Base-by-base conservation (phyloP, 2,888 invertebrate genomes). In the Chrysolina americana region DNA sequence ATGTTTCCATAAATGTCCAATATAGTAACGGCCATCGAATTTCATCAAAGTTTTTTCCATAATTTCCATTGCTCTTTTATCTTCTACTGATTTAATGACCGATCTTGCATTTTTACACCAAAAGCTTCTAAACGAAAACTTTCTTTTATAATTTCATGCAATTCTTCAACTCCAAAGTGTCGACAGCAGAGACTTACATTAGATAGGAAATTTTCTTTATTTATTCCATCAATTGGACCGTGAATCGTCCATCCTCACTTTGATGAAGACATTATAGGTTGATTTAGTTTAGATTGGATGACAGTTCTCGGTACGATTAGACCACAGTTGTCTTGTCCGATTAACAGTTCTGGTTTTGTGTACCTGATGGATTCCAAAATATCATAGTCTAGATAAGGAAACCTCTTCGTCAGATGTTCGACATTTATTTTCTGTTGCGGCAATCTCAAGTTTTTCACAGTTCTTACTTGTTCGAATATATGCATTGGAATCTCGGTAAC, bases 251-350 rank as follows among this genome's bases (percentile, higher is more conserved):
- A 62, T 1, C 62, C 62, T 28, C 28, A 62, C 15, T 62, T 28
- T 15, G 62, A 62, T 62, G 15, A n/a, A 62, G 23, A 36, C 36
- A 36, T 36, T 36, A 36, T 36, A 36, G 36, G 36, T 36, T 36
- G 36, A 36, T 36, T 23, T 2, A 62, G 23, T 15, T 28, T 23
- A 15, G 36, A 8, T 36, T 36, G 36, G 28, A 28, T 23, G 21
- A 23, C 21, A 21, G n/a, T n/a, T n/a, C n/a, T n/a, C n/a, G n/a
- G n/a, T n/a, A n/a, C n/a, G n/a, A n/a, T n/a, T n/a, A n/a, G n/a
- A n/a, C n/a, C n/a, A n/a, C n/a, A n/a, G n/a, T n/a, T n/a, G 23
- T 62, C 59, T 62, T 19, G 59, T 15, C 59, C 59, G 15, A 62
- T 62, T 23, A 23, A 62, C 23, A 62, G 59, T 23, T 62, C 23